phyloP scores from a whole-genome alignment of 2,888 invertebrate genomes.

The Quadriops clusia region DNA sequence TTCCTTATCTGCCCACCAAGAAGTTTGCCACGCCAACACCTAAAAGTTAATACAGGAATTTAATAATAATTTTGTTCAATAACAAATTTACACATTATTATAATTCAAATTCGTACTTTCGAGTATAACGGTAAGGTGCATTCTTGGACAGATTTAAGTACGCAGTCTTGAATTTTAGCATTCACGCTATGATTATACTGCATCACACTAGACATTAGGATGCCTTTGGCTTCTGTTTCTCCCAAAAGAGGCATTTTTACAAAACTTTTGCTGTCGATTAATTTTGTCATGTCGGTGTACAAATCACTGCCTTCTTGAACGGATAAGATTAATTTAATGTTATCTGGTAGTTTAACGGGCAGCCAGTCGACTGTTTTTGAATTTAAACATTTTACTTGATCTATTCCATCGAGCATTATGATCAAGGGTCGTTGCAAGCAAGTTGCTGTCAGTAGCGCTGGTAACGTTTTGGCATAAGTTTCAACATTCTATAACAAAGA shows the following conservation, averaged over 20 bases:
- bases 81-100: slow-evolving; percentile 4
- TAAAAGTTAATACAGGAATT: slow-evolving; percentile 17
- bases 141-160: slow-evolving; percentile 46
- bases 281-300: slow-evolving; percentile 32
- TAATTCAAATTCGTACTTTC: slow-evolving; percentile 38
- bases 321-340: slow-evolving; percentile 66
- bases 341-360: slow-evolving; percentile 57
- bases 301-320: slow-evolving; percentile 46
- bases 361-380: slow-evolving; percentile 62
- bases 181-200: slow-evolving; percentile 49
- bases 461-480: slow-evolving; percentile 53
- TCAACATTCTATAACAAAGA: slow-evolving; percentile 51
- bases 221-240: slow-evolving; percentile 40
- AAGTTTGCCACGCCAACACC: slow-evolving; percentile 50
- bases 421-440: slow-evolving; percentile 50
- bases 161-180: slow-evolving; percentile 46
- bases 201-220: slow-evolving; percentile 43
- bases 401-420: slow-evolving; percentile 66
- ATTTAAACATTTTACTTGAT: slow-evolving; percentile 46
- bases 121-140: slow-evolving; percentile 59
- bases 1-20: slow-evolving; percentile 46
- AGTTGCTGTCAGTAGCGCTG: slow-evolving; percentile 42
- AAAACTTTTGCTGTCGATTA: slow-evolving; percentile 27
- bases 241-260: slow-evolving; percentile 41
- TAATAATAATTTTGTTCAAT: not conserved